These are phyloP conservation scores for Charina bottae DNA, from an alignment of 2,113 vertebrate species.

Conservation along the genomic window DNA sequence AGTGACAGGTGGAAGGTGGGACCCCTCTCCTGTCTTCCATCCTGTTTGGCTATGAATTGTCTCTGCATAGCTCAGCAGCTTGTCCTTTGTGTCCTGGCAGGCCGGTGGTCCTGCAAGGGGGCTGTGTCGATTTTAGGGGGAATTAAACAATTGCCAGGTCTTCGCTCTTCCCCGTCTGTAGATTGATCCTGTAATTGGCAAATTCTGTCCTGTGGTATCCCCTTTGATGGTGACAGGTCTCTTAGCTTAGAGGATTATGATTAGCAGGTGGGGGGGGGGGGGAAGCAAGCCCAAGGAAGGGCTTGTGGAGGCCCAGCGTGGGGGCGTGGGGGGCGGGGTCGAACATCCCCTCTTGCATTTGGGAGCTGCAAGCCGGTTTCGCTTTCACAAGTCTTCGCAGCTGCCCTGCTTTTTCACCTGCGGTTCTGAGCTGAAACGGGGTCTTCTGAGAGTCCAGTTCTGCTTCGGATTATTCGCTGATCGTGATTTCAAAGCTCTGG, in stretches of 20 bases:
- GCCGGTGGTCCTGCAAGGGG: conserved; percentile 69
- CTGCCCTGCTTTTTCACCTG: too few relatives aligned
- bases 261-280: conserved; percentile 96
- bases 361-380: too few relatives aligned
- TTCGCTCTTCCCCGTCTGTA: conserved; percentile 81
- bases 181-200: conserved; percentile 90
- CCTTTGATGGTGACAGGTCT: conserved; percentile 99
- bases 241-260: conserved; percentile 98
- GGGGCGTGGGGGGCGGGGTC: rapidly evolving
- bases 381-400: too few relatives aligned
- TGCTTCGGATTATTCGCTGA: too few relatives aligned
- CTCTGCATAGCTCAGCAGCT: conserved; percentile 64
- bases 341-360: too few relatives aligned
- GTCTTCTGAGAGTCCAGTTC: too few relatives aligned
- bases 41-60: not conserved
- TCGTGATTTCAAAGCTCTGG: too few relatives aligned
- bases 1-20: not conserved
- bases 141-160: conserved; percentile 81
- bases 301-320: rapidly evolving
- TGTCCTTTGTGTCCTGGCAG: conserved; percentile 65
- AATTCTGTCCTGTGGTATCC: conserved; percentile 99
- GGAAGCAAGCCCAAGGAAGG: conserved; percentile 65
- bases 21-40: not conserved
- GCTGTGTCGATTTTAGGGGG: conserved; percentile 75
- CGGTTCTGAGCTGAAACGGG: too few relatives aligned